A percentile compares a stretch with the other conserved stretches of the same genome.
phyloP scores from a whole-genome alignment of 2,888 invertebrate species.

The Hirtodrosophila histrioides region DNA sequence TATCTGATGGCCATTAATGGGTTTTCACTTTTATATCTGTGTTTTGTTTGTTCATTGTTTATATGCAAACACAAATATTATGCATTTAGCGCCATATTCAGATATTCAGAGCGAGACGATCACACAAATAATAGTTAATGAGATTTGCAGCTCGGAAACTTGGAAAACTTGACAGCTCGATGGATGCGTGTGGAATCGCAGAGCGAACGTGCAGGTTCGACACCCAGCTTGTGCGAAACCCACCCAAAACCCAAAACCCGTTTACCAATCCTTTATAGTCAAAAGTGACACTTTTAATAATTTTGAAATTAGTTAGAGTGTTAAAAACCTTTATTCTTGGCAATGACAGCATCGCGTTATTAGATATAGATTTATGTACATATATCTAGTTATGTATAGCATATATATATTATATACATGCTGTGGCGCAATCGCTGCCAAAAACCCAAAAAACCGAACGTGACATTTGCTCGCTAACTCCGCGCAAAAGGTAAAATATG shows the following conservation, averaged over 20 bases:
- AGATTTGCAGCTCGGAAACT: slow-evolving; percentile 1
- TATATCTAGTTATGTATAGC: slow-evolving; percentile 2
- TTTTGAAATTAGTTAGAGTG: slow-evolving; percentile 10
- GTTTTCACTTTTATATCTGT: slow-evolving; percentile 5
- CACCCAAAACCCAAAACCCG: too few species aligned
- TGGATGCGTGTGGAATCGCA: slow-evolving; percentile 7
- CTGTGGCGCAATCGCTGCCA: slow-evolving; percentile 51
- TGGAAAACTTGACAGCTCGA: slow-evolving; percentile 5
- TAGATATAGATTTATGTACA: slow-evolving; percentile 22
- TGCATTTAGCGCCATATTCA: slow-evolving; percentile 15
- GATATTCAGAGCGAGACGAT: slow-evolving; percentile 1
- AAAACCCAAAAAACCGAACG: slow-evolving; percentile 46
- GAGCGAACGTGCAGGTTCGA: neutral
- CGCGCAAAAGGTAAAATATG: slow-evolving; percentile 40
- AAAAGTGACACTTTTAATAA: neutral
- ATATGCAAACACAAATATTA: neutral
- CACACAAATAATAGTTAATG: slow-evolving; percentile 2
- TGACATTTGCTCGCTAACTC: slow-evolving; percentile 54
- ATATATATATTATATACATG: slow-evolving; percentile 1
- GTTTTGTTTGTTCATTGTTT: neutral
- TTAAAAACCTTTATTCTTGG: slow-evolving; percentile 47
- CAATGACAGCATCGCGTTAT: slow-evolving; percentile 42
- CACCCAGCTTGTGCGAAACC: neutral
- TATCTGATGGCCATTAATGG: slow-evolving; percentile 2
- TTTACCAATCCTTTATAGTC: slow-evolving; percentile 12